Base-by-base conservation (phyloP, 2,797 vertebrate genomes). In the Pangasius macronema region DNA sequence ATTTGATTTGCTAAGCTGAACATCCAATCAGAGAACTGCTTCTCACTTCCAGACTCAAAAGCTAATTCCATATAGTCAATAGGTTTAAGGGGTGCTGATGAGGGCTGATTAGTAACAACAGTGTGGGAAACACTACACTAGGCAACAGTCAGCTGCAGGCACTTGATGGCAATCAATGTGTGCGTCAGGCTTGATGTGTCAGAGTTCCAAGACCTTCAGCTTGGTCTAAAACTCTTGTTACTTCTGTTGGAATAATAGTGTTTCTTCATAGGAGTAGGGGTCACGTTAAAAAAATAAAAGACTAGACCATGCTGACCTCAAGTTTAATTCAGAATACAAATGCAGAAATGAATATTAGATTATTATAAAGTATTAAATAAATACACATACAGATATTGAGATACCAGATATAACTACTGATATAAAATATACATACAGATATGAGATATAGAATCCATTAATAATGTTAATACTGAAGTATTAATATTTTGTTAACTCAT, bases 131-230 rank as follows among this genome's bases (percentile, higher is more conserved):
- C 16, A 67, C 81, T 49, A 82, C 42, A 67, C 81, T 82, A n/a
- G 80, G 39, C 57, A 61, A 63, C 61, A 51, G 61, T 39, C 83
- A 87, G 86, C 80, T 89, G 85, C 70, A 87, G 61, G 67, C 61
- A 51, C 42, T 67, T 82, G 81, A 83, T 83, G 82, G n/a, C 46
- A 83, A 68, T 82, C 61, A 67, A 5, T 67, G 59, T 51, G 20
- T 65, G 61, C 1, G 18, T 82, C 39, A 82, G 59, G 27, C 27
- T 65, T 10, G 14, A 63, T 46, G 22, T n/a, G 24, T 65, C 59
- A 65, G 36, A 61, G 57, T 42, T 42, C 30, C 18, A n/a, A 53
- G 46, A 53, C 27, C 30, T n/a, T 10, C 80, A 46, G 27, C 80
- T n/a, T 30, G 79, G 36, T 82, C 59, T 49, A 46, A 6, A 49